Base-by-base conservation (phyloP, 2,888 invertebrate genomes). In the Pristionchus fissidentatus region DNA sequence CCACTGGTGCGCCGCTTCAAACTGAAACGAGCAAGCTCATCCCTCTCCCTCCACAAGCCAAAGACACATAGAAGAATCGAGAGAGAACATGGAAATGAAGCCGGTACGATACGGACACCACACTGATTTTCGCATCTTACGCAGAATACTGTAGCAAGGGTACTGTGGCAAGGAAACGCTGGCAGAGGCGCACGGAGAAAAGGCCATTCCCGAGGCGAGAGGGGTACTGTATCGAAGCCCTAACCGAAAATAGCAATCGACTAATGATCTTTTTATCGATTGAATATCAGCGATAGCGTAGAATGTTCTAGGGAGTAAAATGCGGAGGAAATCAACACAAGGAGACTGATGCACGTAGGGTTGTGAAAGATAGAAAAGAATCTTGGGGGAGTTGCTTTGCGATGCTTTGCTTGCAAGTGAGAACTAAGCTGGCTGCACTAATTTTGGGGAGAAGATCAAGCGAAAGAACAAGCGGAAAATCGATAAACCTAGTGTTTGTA, bases 1-100 rank as follows among this genome's bases (percentile, higher is more conserved):
- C 91, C 90, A 77, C 92, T 92, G 7, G 92, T 90, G 29, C 92
- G 84, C 32, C 92, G 90, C 85, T 92, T 92, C 84, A 92, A 85
- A 87, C 92, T 92, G 87, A 88, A 92, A 90, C 22, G n/a, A n/a
- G 7, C 4, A 1, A 32, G 7, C 49, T 10, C 15, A n/a, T 70
- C 32, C n/a, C 38, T n/a, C 10, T 41, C 41, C 10, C 26, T 38
- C 29, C 73, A 5, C 19, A 60, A 13, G n/a, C 41, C 22, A 41
- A 29, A 5, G 4, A 15, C 35, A 46, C 77, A 41, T 46, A 73
- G 73, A 77, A 77, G 32, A 77, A 41, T 46, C 46, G 19, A 22
- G 4, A n/a, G 7, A 10, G 70, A 70, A 41, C 70, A 70, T 43
- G 7, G 70, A 70, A 70, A 70, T 19, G 41, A 70, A 43, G 41